Percentiles rank a stretch among this genome's conserved stretches.
Conservation (phyloP, 2,113 vertebrate species). For the Grammomys surdaster region DNA sequence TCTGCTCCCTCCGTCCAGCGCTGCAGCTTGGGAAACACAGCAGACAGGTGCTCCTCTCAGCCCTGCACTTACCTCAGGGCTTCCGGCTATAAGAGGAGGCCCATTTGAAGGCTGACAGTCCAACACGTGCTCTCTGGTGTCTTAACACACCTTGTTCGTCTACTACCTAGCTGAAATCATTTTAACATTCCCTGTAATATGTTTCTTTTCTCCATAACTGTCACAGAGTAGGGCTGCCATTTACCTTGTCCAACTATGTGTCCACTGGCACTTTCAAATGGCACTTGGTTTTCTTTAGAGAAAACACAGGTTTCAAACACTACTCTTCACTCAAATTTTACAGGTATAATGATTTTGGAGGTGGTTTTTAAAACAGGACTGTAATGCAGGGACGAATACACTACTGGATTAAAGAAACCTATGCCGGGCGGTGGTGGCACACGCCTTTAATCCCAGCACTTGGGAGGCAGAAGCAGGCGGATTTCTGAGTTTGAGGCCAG, state of each 20-base stretch:
- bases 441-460: no score
- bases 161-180: background rate
- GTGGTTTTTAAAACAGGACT: background rate
- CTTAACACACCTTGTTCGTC: background rate
- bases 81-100: background rate
- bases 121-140: background rate
- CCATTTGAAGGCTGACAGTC: background rate
- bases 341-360: background rate
- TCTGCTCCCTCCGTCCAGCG: no score
- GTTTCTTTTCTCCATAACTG: background rate
- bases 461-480: no score
- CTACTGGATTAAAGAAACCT: background rate
- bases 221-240: background rate
- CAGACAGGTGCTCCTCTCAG: background rate
- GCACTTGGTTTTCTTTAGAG: background rate
- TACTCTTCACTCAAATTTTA: slow-evolving; percentile 57
- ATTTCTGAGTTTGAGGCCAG: no score
- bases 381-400: slow-evolving; percentile 61
- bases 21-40: background rate
- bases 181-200: background rate
- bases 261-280: background rate
- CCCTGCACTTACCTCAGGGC: background rate
- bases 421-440: no score
- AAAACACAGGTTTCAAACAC: slow-evolving; percentile 27
- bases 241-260: background rate